Evolutionary conservation across 2,113 vertebrate genomes (phyloP).

Genomic region (Heterocephalus glaber): DNA sequence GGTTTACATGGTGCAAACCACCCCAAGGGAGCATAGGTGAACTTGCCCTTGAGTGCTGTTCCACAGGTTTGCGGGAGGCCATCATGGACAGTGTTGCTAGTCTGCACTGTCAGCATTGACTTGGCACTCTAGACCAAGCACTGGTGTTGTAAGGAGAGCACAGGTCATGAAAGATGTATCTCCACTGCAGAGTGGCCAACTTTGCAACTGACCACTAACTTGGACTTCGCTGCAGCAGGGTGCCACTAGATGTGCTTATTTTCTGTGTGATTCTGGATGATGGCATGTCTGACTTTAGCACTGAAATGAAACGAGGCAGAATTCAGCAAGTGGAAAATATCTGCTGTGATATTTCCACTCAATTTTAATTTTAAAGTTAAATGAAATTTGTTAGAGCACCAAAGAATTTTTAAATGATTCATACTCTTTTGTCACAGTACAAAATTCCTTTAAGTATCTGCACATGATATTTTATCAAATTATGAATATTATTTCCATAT

Average conservation of each 20-base stretch:
- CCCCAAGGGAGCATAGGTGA: background rate
- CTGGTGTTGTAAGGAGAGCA: background rate
- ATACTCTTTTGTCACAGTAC: background rate
- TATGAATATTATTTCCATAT: background rate
- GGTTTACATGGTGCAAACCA: background rate
- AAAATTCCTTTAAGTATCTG: background rate
- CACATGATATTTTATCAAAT: background rate
- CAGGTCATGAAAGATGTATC: background rate
- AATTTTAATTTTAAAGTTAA: background rate
- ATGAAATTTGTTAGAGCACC: background rate
- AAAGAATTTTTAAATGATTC: background rate
- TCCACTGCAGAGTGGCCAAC: background rate
- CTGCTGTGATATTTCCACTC: background rate
- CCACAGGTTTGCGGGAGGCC: accelerated
- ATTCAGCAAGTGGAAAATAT: background rate
- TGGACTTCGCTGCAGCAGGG: background rate
- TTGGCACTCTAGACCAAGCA: background rate
- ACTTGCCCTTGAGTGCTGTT: accelerated
- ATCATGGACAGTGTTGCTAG: accelerated
- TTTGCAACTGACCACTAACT: background rate
- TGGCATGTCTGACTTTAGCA: background rate
- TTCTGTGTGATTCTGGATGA: background rate
- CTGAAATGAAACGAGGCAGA: background rate
- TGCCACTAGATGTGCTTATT: background rate
- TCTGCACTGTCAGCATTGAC: background rate